phyloP scores from a whole-genome alignment of 92 coral and sea anemone genomes.

The Meandrina meandrites region DNA sequence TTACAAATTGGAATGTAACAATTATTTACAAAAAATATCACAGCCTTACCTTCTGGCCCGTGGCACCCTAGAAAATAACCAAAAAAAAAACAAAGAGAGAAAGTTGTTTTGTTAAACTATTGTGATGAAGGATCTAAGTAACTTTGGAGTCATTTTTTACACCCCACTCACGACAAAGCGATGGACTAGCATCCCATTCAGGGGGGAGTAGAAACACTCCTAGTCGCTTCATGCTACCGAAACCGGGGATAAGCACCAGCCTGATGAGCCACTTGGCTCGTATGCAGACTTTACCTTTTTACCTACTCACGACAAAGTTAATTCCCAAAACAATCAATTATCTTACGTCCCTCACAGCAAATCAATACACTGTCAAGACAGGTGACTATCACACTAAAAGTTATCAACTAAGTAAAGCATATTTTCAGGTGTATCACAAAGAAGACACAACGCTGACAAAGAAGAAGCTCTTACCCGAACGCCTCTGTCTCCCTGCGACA shows the following conservation, averaged over 20 bases:
- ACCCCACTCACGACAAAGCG: too few relatives aligned
- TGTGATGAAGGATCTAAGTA: not conserved
- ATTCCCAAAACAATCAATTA: too few relatives aligned
- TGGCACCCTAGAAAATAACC: constrained; percentile 39
- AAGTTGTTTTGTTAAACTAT: not conserved
- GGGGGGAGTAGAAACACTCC: too few relatives aligned
- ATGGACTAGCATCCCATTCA: too few relatives aligned
- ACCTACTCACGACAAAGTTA: too few relatives aligned
- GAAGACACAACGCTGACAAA: not conserved
- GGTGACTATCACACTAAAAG: too few relatives aligned
- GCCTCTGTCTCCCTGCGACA: constrained; percentile 48
- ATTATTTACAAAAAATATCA: not conserved
- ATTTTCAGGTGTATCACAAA: not conserved
- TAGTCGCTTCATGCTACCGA: too few relatives aligned
- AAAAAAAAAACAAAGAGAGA: not conserved
- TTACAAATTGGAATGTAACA: not conserved
- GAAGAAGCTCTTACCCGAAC: constrained; percentile 26
- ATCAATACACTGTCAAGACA: too few relatives aligned
- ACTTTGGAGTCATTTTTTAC: not conserved
- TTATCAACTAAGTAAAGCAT: not conserved
- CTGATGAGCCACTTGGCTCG: too few relatives aligned
- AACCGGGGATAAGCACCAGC: too few relatives aligned
- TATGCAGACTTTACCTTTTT: too few relatives aligned
- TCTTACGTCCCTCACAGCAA: too few relatives aligned
- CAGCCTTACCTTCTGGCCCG: constrained; percentile 49